phyloP scores from a whole-genome alignment of 53 echinoderm and acorn worm genomes.

The Arbacia lixula region DNA sequence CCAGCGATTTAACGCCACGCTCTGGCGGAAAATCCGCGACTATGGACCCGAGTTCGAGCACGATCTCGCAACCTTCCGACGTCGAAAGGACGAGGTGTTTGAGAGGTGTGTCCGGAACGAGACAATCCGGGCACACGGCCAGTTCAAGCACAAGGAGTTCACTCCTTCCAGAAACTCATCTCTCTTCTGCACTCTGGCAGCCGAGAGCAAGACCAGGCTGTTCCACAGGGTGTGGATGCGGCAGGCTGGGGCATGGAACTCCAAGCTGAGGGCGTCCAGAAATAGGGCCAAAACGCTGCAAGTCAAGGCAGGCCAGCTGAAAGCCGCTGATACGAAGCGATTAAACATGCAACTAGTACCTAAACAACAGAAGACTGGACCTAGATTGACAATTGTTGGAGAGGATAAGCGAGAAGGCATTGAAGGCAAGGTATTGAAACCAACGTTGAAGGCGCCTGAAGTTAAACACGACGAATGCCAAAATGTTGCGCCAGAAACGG shows the following conservation, averaged over 20 bases:
- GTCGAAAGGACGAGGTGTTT: constrained; percentile 44
- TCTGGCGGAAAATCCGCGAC: constrained; percentile 71
- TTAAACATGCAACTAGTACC: neutral
- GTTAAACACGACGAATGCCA: neutral
- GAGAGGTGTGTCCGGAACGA: constrained; percentile 54
- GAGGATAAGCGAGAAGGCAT: neutral
- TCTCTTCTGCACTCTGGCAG: constrained; percentile 59
- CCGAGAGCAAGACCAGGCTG: constrained; percentile 57
- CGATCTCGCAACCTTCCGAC: constrained; percentile 67
- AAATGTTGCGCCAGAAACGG: neutral
- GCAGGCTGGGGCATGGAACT: constrained; percentile 43
- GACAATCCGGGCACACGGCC: constrained; percentile 53
- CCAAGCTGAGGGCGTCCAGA: constrained; percentile 26
- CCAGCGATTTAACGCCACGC: constrained; percentile 68
- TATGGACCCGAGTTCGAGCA: constrained; percentile 67
- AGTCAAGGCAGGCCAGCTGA: neutral
- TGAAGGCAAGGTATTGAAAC: neutral
- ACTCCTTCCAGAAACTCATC: constrained; percentile 46
- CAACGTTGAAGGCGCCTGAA: too few relatives aligned
- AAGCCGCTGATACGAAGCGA: too few relatives aligned
- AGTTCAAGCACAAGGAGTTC: constrained; percentile 58
- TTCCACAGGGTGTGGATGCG: constrained; percentile 52
- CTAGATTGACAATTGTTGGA: neutral
- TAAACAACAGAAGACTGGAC: neutral
- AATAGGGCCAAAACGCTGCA: neutral